These are phyloP conservation scores for Aix galericulata DNA, from an alignment of 2,113 vertebrate genomes.

Conservation along the genomic window DNA sequence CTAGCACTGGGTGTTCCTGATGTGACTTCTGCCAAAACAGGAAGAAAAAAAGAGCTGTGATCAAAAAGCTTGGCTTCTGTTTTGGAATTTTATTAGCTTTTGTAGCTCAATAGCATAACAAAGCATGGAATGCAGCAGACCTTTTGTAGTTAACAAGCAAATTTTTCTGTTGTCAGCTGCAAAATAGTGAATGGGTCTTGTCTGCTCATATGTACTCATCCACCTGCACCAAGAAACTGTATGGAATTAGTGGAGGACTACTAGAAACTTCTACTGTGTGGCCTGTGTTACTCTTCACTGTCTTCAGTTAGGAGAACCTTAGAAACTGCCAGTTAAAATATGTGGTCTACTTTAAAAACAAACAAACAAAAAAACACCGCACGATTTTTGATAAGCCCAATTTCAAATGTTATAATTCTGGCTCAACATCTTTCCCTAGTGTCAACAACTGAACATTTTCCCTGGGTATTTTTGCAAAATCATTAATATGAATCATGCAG, in stretches of 20 bases:
- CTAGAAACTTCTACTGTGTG: background rate
- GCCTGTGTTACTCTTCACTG: background rate
- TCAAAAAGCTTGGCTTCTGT: constrained; percentile 48
- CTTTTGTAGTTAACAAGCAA: constrained; percentile 33
- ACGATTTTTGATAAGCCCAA: background rate
- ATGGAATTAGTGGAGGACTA: background rate
- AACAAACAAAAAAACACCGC: background rate
- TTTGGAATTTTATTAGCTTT: constrained; percentile 59
- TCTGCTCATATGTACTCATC: background rate
- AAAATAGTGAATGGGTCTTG: constrained; percentile 14
- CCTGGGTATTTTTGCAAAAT: background rate
- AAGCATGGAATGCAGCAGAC: constrained; percentile 34
- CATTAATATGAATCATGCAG: background rate
- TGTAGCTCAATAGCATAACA: constrained; percentile 33
- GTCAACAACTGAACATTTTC: background rate
- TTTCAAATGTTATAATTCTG: background rate
- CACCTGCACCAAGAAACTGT: background rate
- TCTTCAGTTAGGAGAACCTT: background rate
- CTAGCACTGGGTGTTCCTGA: constrained; percentile 51
- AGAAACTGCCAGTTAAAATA: background rate
- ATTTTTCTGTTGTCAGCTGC: constrained; percentile 13
- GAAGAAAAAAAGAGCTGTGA: constrained; percentile 19
- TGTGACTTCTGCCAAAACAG: constrained; percentile 61
- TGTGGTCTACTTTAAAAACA: background rate
- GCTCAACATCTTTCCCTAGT: background rate